Conservation (phyloP, 2,888 invertebrate species). For the Thecocarcelia acutangulata region DNA sequence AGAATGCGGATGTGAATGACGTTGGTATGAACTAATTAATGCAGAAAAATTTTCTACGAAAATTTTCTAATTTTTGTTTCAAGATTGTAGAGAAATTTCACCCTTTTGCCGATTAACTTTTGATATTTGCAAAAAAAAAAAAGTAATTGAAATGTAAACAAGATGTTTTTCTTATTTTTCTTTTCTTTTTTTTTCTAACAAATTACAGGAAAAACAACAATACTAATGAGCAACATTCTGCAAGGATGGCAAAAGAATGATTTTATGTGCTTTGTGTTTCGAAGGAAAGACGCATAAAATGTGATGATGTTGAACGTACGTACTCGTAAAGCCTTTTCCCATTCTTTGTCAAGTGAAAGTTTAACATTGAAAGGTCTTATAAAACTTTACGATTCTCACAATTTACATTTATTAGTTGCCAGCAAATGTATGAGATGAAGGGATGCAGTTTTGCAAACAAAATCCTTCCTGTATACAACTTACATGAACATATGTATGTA, state of each 20-base stretch:
- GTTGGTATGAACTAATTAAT: slow-evolving; percentile 64
- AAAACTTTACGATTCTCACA: slow-evolving; percentile 38
- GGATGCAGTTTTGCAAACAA: too few relatives aligned
- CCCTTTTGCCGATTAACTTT: slow-evolving; percentile 5
- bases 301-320: slow-evolving; percentile 28
- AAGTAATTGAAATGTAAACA: slow-evolving; percentile 51
- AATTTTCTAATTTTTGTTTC: slow-evolving; percentile 58
- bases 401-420: slow-evolving; percentile 7
- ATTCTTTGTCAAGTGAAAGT: slow-evolving; percentile 43
- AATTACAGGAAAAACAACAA: slow-evolving; percentile 46
- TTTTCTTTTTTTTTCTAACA: neutral
- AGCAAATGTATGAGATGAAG: neutral
- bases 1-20: slow-evolving; percentile 38
- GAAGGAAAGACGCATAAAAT: slow-evolving; percentile 34
- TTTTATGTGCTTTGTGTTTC: neutral
- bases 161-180: slow-evolving; percentile 38
- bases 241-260: neutral
- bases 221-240: slow-evolving; percentile 56
- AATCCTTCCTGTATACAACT: too few relatives aligned
- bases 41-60: slow-evolving; percentile 50
- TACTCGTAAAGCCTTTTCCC: slow-evolving; percentile 21
- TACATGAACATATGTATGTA: neutral
- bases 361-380: slow-evolving; percentile 21
- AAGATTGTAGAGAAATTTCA: slow-evolving; percentile 35
- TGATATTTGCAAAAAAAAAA: slow-evolving; percentile 30